phyloP scores from a whole-genome alignment of 2,113 vertebrate genomes.

The Plecturocebus donacophilus region DNA sequence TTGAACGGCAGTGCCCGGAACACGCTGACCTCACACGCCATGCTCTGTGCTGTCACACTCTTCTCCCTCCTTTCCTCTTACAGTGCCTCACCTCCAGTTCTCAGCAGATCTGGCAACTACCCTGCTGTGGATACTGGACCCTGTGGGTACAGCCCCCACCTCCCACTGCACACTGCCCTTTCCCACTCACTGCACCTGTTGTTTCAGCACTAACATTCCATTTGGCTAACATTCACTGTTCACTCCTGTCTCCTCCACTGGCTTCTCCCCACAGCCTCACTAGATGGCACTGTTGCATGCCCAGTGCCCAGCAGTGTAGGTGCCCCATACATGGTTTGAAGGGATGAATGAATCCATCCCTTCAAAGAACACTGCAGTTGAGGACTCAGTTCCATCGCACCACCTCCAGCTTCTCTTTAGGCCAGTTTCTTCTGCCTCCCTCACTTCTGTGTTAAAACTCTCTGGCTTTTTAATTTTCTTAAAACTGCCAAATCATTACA shows the following conservation, averaged over 20 bases:
- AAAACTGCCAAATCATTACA: background rate
- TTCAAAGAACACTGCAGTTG: background rate
- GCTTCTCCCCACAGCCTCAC: background rate
- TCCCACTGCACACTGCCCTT: background rate
- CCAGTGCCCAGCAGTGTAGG: no score
- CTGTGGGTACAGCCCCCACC: background rate
- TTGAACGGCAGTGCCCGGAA: background rate
- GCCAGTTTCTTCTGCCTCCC: background rate
- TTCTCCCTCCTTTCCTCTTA: background rate
- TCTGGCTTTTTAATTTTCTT: background rate
- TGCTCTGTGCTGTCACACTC: background rate
- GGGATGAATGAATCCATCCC: background rate
- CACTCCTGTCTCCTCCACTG: background rate
- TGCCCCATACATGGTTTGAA: background rate
- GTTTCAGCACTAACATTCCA: background rate
- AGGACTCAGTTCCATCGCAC: background rate
- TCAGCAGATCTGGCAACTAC: background rate
- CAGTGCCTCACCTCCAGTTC: background rate
- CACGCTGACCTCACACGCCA: background rate
- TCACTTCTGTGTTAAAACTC: background rate
- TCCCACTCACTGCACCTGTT: background rate
- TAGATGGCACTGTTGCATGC: background rate
- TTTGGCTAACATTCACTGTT: background rate
- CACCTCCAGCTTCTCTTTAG: background rate
- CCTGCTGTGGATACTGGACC: background rate